Evolutionary conservation across 2,113 vertebrate genomes (phyloP).

Genomic region (Hiodon tergisus): DNA sequence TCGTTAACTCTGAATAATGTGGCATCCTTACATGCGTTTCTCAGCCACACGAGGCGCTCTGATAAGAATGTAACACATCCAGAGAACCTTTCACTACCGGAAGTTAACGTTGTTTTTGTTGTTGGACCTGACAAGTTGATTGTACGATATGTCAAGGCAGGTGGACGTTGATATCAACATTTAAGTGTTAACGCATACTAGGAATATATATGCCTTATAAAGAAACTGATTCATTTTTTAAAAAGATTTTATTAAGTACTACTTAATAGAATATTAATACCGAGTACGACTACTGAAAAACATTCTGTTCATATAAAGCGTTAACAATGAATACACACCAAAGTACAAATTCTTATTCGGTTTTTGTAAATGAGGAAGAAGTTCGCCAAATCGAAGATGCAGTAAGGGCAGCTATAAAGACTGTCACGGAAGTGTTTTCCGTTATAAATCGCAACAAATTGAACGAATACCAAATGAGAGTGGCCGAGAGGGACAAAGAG

Average conservation of each 20-base stretch:
- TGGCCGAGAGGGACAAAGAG: slow-evolving; percentile 31
- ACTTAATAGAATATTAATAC: neutral
- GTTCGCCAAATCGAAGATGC: slow-evolving; percentile 26
- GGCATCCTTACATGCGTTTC: too few relatives aligned
- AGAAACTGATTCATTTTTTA: neutral
- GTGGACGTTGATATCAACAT: neutral
- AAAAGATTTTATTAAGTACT: too few relatives aligned
- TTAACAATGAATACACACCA: slow-evolving; percentile 11
- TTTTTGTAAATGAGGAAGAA: slow-evolving; percentile 13
- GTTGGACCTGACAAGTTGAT: too few relatives aligned
- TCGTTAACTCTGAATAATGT: accelerated
- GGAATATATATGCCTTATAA: neutral
- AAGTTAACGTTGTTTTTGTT: neutral
- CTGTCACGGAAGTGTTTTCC: slow-evolving; percentile 26
- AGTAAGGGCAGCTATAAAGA: slow-evolving; percentile 26
- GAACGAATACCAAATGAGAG: slow-evolving; percentile 26
- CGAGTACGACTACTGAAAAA: neutral
- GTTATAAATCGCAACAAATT: slow-evolving; percentile 20
- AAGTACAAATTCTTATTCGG: neutral
- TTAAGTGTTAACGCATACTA: neutral
- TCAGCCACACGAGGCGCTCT: slow-evolving; percentile 11
- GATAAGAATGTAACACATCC: neutral
- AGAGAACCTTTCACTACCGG: slow-evolving; percentile 12
- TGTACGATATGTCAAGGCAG: neutral
- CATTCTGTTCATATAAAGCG: neutral